phyloP scores from a whole-genome alignment of 2,888 invertebrate genomes.

The Cephus sareptanus region DNA sequence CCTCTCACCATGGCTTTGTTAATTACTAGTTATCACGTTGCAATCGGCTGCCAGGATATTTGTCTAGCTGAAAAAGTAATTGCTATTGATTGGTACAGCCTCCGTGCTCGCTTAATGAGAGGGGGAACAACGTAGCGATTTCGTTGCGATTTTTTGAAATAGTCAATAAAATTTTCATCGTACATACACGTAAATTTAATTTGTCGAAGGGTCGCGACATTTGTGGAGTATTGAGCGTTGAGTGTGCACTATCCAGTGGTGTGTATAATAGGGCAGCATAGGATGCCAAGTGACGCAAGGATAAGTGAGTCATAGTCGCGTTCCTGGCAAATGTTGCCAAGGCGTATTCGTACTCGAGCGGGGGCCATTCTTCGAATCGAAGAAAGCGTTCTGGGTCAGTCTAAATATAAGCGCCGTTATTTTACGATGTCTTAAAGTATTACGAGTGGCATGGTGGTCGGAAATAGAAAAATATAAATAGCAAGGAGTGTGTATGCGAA shows the following conservation, averaged over 20 bases:
- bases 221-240: background rate
- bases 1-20: slow-evolving; percentile 26
- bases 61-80: slow-evolving; percentile 38
- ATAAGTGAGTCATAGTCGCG: background rate
- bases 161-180: background rate
- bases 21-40: slow-evolving; percentile 39
- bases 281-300: background rate
- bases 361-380: background rate
- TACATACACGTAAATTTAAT: background rate
- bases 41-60: slow-evolving; percentile 44
- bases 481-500: background rate
- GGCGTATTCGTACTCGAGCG: background rate
- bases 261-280: background rate
- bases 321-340: background rate
- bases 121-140: background rate
- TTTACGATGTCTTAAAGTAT: background rate
- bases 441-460: background rate
- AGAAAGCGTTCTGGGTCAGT: background rate
- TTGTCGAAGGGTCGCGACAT: background rate
- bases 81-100: slow-evolving; percentile 23
- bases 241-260: background rate
- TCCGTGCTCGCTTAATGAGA: background rate
- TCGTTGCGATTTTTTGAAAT: background rate
- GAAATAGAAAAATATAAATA: slow-evolving; percentile 6
- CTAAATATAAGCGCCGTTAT: background rate